phyloP scores from a whole-genome alignment of 2,797 vertebrate genomes.

The Chelon auratus region DNA sequence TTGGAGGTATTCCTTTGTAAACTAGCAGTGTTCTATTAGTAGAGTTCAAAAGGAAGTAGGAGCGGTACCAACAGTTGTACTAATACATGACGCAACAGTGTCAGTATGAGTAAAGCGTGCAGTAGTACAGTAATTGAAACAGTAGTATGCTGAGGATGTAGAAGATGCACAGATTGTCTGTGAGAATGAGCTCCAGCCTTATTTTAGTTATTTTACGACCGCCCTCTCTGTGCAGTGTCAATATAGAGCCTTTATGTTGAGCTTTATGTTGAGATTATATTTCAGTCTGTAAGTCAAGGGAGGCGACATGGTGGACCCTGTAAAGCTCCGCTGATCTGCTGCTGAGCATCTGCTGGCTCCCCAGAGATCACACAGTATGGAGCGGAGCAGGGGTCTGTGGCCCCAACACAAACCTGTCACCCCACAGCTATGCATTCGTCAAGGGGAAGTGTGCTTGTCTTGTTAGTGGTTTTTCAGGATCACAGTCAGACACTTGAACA shows the following conservation, averaged over 20 bases:
- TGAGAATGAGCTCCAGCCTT: slow-evolving; percentile 11
- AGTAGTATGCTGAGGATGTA: not conserved
- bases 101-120: not conserved
- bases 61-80: not conserved
- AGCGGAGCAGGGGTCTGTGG: not conserved
- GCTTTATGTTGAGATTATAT: slow-evolving; percentile 32
- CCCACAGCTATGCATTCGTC: slow-evolving; percentile 27
- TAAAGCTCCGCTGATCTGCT: slow-evolving; percentile 66
- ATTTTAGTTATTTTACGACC: slow-evolving; percentile 18
- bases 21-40: not conserved
- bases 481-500: slow-evolving; percentile 1
- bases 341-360: slow-evolving; percentile 47
- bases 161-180: not conserved
- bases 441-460: not conserved
- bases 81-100: not conserved
- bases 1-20: too few relatives aligned
- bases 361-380: slow-evolving; percentile 11
- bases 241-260: slow-evolving; percentile 30
- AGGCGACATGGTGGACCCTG: slow-evolving; percentile 47
- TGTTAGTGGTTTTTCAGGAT: slow-evolving; percentile 10
- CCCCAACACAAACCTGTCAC: slow-evolving; percentile 28
- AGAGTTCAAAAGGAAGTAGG: not conserved
- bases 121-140: not conserved
- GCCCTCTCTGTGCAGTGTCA: not conserved
- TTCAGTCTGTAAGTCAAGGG: slow-evolving; percentile 32